These are phyloP conservation scores for Labeo catla DNA, from an alignment of 2,113 vertebrate genomes.

Conservation along the genomic window DNA sequence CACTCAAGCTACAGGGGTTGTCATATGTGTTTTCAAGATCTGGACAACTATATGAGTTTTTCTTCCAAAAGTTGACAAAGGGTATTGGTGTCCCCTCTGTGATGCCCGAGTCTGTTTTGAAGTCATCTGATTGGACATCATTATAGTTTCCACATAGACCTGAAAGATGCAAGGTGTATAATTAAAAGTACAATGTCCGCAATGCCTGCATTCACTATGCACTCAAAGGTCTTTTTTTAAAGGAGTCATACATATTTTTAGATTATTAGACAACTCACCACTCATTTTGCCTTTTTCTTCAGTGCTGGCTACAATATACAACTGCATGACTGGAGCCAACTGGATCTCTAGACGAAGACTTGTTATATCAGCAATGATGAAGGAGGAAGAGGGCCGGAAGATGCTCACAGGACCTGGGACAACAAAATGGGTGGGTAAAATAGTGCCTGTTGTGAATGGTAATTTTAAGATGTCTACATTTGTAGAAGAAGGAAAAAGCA, in stretches of 20 bases:
- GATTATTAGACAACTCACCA: constrained; percentile 16
- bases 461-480: too few relatives aligned
- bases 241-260: not conserved
- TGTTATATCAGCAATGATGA: constrained; percentile 28
- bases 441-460: not conserved
- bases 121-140: constrained; percentile 43
- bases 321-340: constrained; percentile 50
- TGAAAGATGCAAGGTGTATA: constrained; percentile 31
- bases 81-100: constrained; percentile 29
- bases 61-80: constrained; percentile 48
- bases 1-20: constrained; percentile 83
- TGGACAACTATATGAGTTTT: constrained; percentile 70
- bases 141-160: constrained; percentile 56
- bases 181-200: constrained; percentile 85
- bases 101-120: constrained; percentile 41
- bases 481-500: too few relatives aligned
- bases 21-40: constrained; percentile 73
- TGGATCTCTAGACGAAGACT: constrained; percentile 41
- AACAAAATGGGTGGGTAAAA: not conserved
- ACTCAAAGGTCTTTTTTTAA: not conserved
- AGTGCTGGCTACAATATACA: constrained; percentile 35
- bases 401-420: constrained; percentile 25
- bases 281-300: constrained; percentile 38
- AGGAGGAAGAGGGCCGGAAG: constrained; percentile 39
- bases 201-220: not conserved